These are phyloP conservation scores for Sminthurinus aureus DNA, from an alignment of 2,888 invertebrate species.

Conservation along the genomic window DNA sequence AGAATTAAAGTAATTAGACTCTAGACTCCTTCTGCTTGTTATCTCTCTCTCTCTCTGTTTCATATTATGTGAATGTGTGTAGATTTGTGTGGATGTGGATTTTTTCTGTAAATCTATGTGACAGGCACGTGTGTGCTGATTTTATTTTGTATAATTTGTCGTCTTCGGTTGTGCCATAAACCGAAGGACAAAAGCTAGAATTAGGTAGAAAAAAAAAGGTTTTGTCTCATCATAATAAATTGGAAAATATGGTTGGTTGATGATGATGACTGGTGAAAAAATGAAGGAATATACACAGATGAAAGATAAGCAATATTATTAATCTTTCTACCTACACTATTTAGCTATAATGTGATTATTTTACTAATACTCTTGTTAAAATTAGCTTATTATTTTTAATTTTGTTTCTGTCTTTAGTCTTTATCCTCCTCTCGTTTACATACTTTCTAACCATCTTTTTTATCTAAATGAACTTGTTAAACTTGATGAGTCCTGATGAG, in stretches of 20 bases:
- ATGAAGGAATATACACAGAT: background rate
- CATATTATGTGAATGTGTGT: background rate
- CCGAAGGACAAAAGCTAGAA: conserved; percentile 4
- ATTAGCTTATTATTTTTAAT: background rate
- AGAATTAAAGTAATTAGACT: conserved; percentile 3
- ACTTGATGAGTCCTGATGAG: background rate
- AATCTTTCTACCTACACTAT: too few relatives aligned
- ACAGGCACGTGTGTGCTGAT: background rate
- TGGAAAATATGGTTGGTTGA: background rate
- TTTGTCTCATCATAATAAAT: conserved; percentile 19
- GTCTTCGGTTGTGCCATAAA: conserved; percentile 28
- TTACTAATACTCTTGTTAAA: background rate
- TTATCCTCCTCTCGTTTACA: background rate
- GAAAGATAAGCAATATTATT: background rate
- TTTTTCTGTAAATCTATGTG: background rate
- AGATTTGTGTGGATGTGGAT: background rate
- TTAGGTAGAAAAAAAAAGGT: background rate
- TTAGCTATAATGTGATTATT: background rate
- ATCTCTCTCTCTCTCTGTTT: background rate
- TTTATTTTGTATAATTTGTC: background rate
- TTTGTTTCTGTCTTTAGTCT: background rate
- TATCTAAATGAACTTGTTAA: conserved; percentile 1
- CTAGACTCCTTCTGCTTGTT: background rate
- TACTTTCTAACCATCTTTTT: background rate
- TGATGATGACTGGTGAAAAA: background rate